Evolutionary conservation across 2,113 vertebrate genomes (phyloP).

Genomic region (Silurus meridionalis): DNA sequence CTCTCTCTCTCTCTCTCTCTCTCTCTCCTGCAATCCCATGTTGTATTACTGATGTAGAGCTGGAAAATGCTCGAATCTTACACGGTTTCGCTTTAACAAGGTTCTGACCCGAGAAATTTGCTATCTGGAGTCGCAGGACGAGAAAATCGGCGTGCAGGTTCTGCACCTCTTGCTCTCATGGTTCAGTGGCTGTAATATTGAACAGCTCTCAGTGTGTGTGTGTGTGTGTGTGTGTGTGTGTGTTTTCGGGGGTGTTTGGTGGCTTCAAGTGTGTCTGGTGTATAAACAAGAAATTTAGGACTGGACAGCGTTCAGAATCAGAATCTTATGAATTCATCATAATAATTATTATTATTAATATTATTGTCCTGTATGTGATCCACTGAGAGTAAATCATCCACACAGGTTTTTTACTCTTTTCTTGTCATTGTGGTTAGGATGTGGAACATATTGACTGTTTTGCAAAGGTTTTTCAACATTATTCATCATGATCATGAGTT

Average conservation of each 20-base stretch:
- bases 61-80: background rate
- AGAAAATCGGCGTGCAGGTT: slow-evolving; percentile 21
- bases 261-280: background rate
- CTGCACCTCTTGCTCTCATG: background rate
- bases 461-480: too few species aligned
- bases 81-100: background rate
- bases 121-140: background rate
- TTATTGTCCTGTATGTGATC: background rate
- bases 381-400: background rate
- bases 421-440: background rate
- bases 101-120: slow-evolving; percentile 16
- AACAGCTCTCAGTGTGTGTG: slow-evolving; percentile 19
- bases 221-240: slow-evolving; percentile 1
- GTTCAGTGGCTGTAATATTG: slow-evolving; percentile 22
- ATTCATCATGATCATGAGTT: too few species aligned
- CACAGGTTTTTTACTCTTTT: background rate
- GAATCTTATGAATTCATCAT: background rate
- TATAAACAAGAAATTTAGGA: background rate
- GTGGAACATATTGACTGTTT: background rate
- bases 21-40: background rate
- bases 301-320: background rate
- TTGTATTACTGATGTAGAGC: background rate
- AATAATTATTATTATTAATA: background rate
- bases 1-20: background rate
- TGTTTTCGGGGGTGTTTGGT: background rate